Base-by-base conservation (phyloP, 2,888 invertebrate genomes). In the Brachypalpus laphriformis region DNA sequence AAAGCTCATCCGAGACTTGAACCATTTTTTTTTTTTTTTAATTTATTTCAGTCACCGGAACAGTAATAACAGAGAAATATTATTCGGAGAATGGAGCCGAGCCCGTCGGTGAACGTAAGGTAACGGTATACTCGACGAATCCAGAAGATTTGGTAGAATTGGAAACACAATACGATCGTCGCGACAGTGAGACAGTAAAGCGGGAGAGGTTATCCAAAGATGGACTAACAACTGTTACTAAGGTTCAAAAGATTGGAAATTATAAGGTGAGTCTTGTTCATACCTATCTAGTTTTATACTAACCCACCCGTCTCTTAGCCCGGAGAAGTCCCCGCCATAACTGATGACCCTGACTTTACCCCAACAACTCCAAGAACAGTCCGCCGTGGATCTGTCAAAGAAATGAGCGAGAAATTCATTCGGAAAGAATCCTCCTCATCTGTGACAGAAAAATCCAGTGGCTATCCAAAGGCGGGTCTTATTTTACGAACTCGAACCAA, bases 351-450 rank as follows among this genome's bases (percentile, higher is more conserved):
- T 7, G 74, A 82, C 3, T 72, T 81, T 3, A 45, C 42, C 3
- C 77, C 65, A 42, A 37, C 37, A 8, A 54, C 81, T 0, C 57
- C 80, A 0, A 80, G 81, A 57, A 77, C 94, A 6, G 93, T 94
- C 22, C 93, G 95, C n/a, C 94, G 95, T 88, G 95, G 94, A 87
- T 96, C 96, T 0, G 95, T 96, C 11, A 95, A 95, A 90, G 96
- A 95, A 72, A 93, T 96, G 86, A 95, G 95, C n/a, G 95, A 96
- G 90, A 96, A 96, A 91, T 96, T 95, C 90, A 95, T 95, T 88
- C 95, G 96, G 89, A 95, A 94, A 63, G 91, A 92, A 66, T 90
- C 92, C 2, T 87, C 89, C 0, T 89, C 91, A 4, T 89, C 89
- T 2, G 87, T 88, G 5, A 89, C 90, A 9, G 89, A 90, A 82